These are phyloP conservation scores for Elephantulus edwardii DNA, from an alignment of 2,113 vertebrate genomes.

Conservation along the genomic window DNA sequence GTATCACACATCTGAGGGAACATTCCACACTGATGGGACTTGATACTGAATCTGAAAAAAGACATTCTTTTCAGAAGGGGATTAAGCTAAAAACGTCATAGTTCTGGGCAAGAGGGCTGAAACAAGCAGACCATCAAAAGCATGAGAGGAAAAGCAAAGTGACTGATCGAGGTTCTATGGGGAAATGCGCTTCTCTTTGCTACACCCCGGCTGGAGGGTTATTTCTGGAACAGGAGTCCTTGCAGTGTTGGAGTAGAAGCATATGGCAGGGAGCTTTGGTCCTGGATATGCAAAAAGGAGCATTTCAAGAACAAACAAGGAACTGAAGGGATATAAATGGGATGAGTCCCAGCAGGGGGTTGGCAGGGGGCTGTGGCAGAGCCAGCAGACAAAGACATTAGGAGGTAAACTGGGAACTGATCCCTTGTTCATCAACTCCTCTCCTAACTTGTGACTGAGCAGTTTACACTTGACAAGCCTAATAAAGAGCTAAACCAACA, in stretches of 20 bases:
- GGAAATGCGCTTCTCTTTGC: neutral
- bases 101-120: neutral
- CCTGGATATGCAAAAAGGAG: neutral
- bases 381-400: neutral
- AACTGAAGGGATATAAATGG: neutral
- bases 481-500: neutral
- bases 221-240: constrained; percentile 11
- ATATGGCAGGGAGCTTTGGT: constrained; percentile 43
- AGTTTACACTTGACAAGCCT: neutral
- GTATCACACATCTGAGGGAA: neutral
- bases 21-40: neutral
- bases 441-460: neutral
- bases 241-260: neutral
- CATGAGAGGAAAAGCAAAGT: constrained; percentile 5
- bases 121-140: neutral
- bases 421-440: neutral
- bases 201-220: neutral
- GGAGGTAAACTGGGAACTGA: constrained; percentile 10
- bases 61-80: constrained; percentile 23
- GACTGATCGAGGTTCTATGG: neutral
- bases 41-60: constrained; percentile 35
- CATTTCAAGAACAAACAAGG: constrained; percentile 25
- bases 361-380: neutral
- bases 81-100: constrained; percentile 3
- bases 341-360: constrained; percentile 4